These are phyloP conservation scores for Phrynosoma platyrhinos DNA, from an alignment of 2,113 vertebrate genomes.

Conservation along the genomic window DNA sequence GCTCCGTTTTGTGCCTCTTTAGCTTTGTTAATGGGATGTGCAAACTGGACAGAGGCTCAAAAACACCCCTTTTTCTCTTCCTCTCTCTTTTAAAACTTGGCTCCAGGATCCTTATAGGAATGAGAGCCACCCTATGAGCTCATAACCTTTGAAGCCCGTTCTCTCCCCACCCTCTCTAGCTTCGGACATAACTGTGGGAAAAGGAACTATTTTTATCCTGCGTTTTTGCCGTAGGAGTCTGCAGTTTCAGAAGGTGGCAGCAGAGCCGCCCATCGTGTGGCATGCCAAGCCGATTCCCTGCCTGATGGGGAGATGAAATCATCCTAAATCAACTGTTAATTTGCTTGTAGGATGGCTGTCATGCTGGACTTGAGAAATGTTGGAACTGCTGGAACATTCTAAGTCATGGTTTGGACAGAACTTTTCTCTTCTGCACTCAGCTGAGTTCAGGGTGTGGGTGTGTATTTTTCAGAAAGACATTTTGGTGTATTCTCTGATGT, in stretches of 20 bases:
- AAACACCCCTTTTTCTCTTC: background rate
- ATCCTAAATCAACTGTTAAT: background rate
- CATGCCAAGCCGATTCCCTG: background rate
- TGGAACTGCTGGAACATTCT: background rate
- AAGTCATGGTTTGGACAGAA: background rate
- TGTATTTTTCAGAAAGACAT: background rate
- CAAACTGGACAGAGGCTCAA: too few relatives aligned
- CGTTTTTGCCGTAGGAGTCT: background rate
- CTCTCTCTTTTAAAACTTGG: background rate
- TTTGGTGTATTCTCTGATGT: too few relatives aligned
- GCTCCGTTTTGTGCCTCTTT: too few relatives aligned
- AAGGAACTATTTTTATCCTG: background rate
- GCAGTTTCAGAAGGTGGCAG: conserved; percentile 38
- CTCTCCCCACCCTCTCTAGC: background rate
- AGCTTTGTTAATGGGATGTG: too few relatives aligned
- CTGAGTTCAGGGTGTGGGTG: background rate
- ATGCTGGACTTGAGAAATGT: too few relatives aligned
- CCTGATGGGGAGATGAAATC: background rate
- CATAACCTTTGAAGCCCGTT: background rate
- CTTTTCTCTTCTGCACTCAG: background rate
- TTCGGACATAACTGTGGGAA: background rate
- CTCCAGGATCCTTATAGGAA: background rate
- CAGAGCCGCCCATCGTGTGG: background rate
- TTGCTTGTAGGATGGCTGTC: background rate
- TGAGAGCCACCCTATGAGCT: background rate